A percentile compares a stretch with the other conserved stretches of the same genome.
Conservation (phyloP, 2,113 vertebrate species). For the Lasiurus cinereus region DNA sequence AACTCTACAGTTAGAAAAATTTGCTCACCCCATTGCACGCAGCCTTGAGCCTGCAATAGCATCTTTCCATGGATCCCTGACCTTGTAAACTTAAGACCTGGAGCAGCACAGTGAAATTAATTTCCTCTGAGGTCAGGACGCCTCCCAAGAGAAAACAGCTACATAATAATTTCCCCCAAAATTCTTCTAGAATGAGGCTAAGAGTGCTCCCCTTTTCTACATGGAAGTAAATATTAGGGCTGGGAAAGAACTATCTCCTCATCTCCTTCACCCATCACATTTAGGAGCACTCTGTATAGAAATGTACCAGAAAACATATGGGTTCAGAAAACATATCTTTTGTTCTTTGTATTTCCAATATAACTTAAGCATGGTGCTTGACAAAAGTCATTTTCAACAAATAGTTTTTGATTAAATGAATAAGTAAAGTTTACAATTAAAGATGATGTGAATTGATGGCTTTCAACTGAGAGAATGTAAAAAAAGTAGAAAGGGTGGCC, state of each 20-base stretch:
- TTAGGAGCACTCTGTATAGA: not conserved
- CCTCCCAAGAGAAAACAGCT: not conserved
- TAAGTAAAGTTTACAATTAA: not conserved
- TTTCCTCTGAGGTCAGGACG: not conserved
- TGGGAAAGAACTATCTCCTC: not conserved
- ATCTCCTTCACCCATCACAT: not conserved
- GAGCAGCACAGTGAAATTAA: not conserved
- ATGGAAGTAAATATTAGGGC: not conserved
- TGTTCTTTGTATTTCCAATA: not conserved
- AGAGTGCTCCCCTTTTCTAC: not conserved
- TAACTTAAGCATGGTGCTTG: not conserved
- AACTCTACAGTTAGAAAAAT: slow-evolving; percentile 2
- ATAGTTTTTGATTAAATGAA: not conserved
- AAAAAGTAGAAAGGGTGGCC: not conserved
- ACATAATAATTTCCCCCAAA: no score
- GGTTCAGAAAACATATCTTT: not conserved
- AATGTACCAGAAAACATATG: not conserved
- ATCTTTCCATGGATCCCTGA: not conserved
- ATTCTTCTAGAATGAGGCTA: not conserved
- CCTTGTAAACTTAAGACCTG: not conserved
- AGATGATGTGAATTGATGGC: not conserved
- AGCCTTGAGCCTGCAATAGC: not conserved
- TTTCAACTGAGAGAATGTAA: not conserved
- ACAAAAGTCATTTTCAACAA: slow-evolving; percentile 8
- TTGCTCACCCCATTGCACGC: no score